These are phyloP conservation scores for Lepus townsendii DNA, from an alignment of 2,797 vertebrate species.

Conservation along the genomic window DNA sequence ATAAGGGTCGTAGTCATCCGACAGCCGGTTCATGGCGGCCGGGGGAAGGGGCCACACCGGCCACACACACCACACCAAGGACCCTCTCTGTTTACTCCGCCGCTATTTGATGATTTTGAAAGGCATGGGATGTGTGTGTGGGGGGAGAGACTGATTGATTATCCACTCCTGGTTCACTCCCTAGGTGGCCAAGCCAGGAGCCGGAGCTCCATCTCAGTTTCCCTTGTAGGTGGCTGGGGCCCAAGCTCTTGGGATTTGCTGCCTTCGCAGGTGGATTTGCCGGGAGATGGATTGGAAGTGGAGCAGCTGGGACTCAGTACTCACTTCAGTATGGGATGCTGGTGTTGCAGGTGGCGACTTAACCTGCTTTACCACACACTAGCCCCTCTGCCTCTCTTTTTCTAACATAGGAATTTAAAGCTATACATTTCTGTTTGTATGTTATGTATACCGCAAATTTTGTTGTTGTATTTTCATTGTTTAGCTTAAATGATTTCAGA, in stretches of 20 bases:
- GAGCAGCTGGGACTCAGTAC: too few relatives aligned
- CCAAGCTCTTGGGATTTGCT: too few relatives aligned
- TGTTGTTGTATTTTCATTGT: constrained; percentile 34
- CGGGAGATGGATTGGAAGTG: too few relatives aligned
- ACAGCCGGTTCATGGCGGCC: constrained; percentile 83
- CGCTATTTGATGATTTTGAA: too few relatives aligned
- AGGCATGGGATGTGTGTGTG: too few relatives aligned
- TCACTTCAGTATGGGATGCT: not conserved
- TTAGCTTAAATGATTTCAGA: constrained; percentile 44
- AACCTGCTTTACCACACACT: not conserved
- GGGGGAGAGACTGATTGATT: too few relatives aligned
- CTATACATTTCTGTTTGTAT: constrained; percentile 15
- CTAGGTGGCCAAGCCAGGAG: too few relatives aligned
- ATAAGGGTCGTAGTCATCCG: constrained; percentile 92
- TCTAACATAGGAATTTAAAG: constrained; percentile 8
- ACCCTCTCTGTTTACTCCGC: accelerated
- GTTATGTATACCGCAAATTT: constrained; percentile 16
- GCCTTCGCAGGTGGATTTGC: too few relatives aligned
- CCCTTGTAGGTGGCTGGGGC: too few relatives aligned
- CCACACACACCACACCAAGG: accelerated
- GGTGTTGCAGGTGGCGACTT: not conserved
- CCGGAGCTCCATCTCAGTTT: too few relatives aligned
- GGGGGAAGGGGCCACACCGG: accelerated
- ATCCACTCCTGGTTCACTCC: too few relatives aligned
- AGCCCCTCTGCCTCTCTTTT: not conserved